Conservation (phyloP, 2,113 vertebrate genomes). For the Microtus ochrogaster region DNA sequence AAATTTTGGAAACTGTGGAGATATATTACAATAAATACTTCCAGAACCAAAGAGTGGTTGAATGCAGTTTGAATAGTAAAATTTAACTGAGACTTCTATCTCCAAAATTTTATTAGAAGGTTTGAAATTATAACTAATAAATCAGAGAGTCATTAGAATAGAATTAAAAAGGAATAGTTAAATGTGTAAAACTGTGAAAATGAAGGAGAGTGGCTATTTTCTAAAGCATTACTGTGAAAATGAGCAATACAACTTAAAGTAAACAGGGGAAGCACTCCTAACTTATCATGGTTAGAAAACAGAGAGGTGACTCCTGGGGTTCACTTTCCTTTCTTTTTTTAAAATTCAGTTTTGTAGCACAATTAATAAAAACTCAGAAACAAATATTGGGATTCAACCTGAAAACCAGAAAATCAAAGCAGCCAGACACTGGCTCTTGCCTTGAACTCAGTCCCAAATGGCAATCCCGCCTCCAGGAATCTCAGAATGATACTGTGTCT, state of each 20-base stretch:
- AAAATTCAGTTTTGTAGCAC: not conserved
- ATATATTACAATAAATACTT: not conserved
- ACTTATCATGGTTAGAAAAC: not conserved
- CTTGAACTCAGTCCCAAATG: no score
- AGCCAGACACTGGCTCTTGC: no score
- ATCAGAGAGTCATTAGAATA: not conserved
- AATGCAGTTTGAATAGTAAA: not conserved
- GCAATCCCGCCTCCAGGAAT: no score
- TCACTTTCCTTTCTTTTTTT: not conserved
- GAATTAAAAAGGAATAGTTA: not conserved
- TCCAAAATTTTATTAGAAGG: not conserved
- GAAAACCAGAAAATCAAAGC: no score
- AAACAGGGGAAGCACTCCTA: not conserved
- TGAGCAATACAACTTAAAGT: not conserved
- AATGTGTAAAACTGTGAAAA: not conserved
- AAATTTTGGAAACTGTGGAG: constrained; percentile 17
- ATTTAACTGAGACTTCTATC: not conserved
- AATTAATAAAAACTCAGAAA: no score
- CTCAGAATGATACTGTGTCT: no score
- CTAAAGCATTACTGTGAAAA: not conserved
- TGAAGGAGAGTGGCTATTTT: not conserved
- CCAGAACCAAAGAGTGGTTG: not conserved
- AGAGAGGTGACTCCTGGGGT: no score
- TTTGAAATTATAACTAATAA: not conserved
- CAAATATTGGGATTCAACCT: no score